phyloP scores from a whole-genome alignment of 2,797 vertebrate species.

The Xiphorhynchus erythropygius region DNA sequence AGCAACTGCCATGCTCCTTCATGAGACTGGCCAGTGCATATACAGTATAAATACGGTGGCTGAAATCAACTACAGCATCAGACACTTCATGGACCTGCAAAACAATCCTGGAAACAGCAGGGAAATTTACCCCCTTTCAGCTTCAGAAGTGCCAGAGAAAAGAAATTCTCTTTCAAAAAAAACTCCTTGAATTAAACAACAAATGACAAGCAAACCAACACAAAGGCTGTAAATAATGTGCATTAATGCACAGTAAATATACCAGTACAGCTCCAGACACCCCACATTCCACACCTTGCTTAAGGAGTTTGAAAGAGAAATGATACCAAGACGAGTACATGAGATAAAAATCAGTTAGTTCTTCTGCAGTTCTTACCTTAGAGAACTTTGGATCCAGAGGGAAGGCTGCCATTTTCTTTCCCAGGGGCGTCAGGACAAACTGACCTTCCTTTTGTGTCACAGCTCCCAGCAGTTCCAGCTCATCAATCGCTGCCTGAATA shows the following conservation, averaged over 20 bases:
- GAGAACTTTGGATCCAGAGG: conserved; percentile 93
- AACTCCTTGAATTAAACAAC: neutral
- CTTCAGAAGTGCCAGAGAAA: neutral
- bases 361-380: conserved; percentile 81
- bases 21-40: neutral
- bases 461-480: conserved; percentile 90
- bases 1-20: neutral
- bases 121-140: neutral
- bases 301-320: neutral
- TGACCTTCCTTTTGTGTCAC: conserved; percentile 85
- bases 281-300: neutral
- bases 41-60: neutral
- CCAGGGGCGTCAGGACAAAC: conserved; percentile 85
- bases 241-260: rapidly evolving
- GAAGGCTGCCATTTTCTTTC: conserved; percentile 95
- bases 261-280: neutral
- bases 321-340: rapidly evolving
- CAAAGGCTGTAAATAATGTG: neutral
- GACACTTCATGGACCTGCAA: neutral
- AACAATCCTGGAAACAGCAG: rapidly evolving
- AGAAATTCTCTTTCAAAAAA: neutral
- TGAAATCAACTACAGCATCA: neutral
- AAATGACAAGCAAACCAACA: neutral
- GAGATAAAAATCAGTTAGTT: neutral
- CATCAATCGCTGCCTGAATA: conserved; percentile 85